Evolutionary conservation across 2,888 invertebrate species (phyloP), one percentile per base, ranked within the genome.

Genomic region (Leucophenga montana): DNA sequence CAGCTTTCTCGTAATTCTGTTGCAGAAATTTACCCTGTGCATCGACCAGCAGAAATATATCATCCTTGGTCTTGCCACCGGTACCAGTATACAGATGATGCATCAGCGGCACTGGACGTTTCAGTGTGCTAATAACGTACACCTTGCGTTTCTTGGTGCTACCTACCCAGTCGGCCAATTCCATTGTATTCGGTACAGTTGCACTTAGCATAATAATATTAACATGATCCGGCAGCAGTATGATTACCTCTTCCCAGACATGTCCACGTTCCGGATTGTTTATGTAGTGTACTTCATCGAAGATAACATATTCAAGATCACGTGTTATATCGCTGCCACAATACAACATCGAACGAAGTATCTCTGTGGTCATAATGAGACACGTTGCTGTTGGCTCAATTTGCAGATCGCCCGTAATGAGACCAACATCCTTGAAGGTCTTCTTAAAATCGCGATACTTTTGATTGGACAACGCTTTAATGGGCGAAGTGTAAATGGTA

Each of bases 351-450:
- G 97, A 97, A 74, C 97, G 92, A 31, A 99, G 90, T 83, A 99
- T 99, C 90, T 99, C 99, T 0, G 99, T 99, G 0, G 99, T 99
- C 99, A 99, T 99, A 67, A 99, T 98, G 0, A 99, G 92, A 86
- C 99, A 99, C 0, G 96, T 92, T 0, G 98, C 98, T 0, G 95
- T 95, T 13, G 95, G 94, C 87, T 98, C 96, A 68, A 99, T 95
- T 89, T 99, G 98, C 54, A 98, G 92, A 89, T 99, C 99, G 0
- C 98, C 98, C 0, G 98, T 98, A 27, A 98, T 92, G 0, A 98
- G 90, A 0, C 98, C 98, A 3, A 98, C 97, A 85, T 97, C 97
- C 20, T 94, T 93, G 85, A 99, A 99, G 68, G 93, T 94, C 69
- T 93, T 92, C 87, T 96, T 97, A 88, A 99, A 99, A 85, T 99